These are phyloP conservation scores for Apis cerana DNA, from an alignment of 1,140 invertebrate species.

Conservation along the genomic window DNA sequence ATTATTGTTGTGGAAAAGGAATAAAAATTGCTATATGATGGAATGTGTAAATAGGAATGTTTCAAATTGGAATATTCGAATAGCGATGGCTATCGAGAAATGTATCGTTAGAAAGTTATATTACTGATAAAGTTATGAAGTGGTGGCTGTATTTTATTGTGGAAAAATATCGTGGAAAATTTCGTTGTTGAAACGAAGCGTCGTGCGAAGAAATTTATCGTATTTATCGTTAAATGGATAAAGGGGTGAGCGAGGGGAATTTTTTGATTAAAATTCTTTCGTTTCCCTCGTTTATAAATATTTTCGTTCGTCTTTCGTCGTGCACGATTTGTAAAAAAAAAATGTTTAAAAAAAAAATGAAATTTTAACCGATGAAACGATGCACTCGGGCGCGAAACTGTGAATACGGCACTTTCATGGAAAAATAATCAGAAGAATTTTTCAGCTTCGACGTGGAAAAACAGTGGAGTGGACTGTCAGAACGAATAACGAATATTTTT, in stretches of 20 bases:
- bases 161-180: neutral
- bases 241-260: neutral
- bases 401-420: neutral
- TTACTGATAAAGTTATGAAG: constrained; percentile 1
- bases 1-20: neutral
- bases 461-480: neutral
- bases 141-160: no score
- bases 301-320: neutral
- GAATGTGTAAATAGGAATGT: neutral
- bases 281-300: neutral
- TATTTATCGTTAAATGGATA: neutral
- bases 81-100: no score
- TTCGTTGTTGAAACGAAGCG: neutral
- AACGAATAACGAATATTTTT: neutral
- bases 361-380: neutral
- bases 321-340: no score
- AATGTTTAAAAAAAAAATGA: no score
- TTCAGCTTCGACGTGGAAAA: neutral
- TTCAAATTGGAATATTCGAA: neutral
- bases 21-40: no score
- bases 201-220: neutral
- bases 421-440: neutral
- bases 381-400: neutral
- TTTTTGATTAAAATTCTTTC: no score
- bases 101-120: neutral